A percentile compares a stretch with the other conserved stretches of the same genome.
Evolutionary conservation across 2,888 invertebrate genomes (phyloP).

Genomic region (Capitulum mitella): DNA sequence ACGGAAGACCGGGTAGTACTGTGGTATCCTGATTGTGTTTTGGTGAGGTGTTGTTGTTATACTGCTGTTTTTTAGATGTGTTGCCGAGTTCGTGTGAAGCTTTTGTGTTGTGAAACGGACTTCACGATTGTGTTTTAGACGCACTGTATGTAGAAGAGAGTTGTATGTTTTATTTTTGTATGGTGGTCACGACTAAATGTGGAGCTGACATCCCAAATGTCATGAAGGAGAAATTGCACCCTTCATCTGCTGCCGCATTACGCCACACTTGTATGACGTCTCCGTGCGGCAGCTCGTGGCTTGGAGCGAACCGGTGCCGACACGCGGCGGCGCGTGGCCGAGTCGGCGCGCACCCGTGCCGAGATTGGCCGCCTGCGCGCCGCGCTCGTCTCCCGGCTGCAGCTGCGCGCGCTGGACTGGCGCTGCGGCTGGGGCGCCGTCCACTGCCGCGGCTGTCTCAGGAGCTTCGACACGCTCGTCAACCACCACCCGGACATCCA

Average conservation of each 20-base stretch:
- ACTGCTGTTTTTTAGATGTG: too few species aligned
- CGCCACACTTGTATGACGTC: background rate
- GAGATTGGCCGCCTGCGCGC: slow-evolving; percentile 11
- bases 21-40: too few species aligned
- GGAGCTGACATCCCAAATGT: too few species aligned
- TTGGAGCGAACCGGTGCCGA: slow-evolving; percentile 6
- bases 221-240: too few species aligned
- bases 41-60: too few species aligned
- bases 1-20: too few species aligned
- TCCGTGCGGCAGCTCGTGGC: background rate
- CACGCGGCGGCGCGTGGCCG: background rate
- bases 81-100: too few species aligned
- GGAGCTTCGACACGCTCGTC: slow-evolving; percentile 67
- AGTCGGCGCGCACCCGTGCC: slow-evolving; percentile 6
- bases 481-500: slow-evolving; percentile 65
- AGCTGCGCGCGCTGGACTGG: slow-evolving; percentile 40
- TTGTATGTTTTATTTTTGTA: too few species aligned
- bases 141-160: too few species aligned
- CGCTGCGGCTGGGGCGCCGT: slow-evolving; percentile 46
- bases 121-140: too few species aligned
- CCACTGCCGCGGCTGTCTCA: slow-evolving; percentile 82
- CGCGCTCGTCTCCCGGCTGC: slow-evolving; percentile 35
- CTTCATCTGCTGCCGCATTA: background rate
- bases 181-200: too few species aligned
- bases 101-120: too few species aligned